phyloP scores from a whole-genome alignment of 2,888 invertebrate genomes.

The Sympetrum striolatum region DNA sequence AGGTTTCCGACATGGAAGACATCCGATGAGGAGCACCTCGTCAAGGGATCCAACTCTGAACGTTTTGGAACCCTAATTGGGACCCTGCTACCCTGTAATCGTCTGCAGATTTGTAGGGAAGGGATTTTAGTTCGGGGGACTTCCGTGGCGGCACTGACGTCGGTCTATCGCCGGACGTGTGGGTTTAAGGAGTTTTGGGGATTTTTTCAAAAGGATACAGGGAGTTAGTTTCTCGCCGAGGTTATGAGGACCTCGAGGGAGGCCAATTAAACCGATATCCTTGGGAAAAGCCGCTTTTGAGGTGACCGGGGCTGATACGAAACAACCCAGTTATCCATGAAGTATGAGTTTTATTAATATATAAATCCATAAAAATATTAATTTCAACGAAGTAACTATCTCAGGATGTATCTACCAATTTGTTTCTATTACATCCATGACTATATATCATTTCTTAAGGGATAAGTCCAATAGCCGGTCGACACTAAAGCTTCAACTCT shows the following conservation, averaged over 20 bases:
- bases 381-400: no score
- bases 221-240: not conserved
- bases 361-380: no score
- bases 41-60: not conserved
- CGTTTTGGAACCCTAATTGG: constrained; percentile 32
- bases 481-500: no score
- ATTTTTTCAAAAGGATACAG: not conserved
- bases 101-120: not conserved
- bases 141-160: not conserved
- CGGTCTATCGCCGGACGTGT: not conserved
- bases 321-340: no score
- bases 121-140: not conserved
- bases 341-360: no score
- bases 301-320: no score
- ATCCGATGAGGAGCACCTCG: not conserved
- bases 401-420: no score
- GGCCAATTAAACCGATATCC: not conserved
- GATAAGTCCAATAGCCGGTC: no score
- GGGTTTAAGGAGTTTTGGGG: no score
- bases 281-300: no score
- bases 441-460: no score
- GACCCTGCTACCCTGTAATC: constrained; percentile 13
- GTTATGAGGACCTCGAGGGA: not conserved
- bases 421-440: no score
- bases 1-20: not conserved